A percentile compares a stretch with the other conserved stretches of the same genome.
Evolutionary conservation across 2,113 vertebrate species (phyloP).

Genomic region (Clarias macrocephalus): DNA sequence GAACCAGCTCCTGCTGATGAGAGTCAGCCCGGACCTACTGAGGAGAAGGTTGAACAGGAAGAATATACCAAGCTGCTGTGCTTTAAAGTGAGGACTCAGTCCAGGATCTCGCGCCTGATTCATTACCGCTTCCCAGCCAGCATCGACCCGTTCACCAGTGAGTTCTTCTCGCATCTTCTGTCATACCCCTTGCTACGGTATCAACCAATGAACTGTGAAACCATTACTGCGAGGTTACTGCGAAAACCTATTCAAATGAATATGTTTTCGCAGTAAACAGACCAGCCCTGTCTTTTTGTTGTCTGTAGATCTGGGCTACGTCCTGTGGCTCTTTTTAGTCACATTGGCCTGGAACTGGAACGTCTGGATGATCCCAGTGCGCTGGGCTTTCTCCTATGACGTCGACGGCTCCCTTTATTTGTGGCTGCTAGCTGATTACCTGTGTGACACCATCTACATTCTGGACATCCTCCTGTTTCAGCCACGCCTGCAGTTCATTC

Average conservation of each 20-base stretch:
- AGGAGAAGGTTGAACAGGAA: constrained; percentile 49
- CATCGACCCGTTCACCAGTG: constrained; percentile 95
- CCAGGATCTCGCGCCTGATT: constrained; percentile 69
- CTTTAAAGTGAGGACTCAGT: constrained; percentile 76
- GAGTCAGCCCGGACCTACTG: constrained; percentile 19
- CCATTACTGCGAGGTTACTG: too few relatives aligned
- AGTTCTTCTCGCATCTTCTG: constrained; percentile 56
- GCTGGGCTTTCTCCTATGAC: constrained; percentile 89
- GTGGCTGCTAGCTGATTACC: constrained; percentile 88
- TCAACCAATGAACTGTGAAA: too few relatives aligned
- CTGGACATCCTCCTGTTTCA: constrained; percentile 90
- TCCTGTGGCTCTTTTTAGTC: constrained; percentile 92
- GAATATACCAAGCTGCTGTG: constrained; percentile 74
- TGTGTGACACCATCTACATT: constrained; percentile 90
- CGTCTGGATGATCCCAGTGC: constrained; percentile 93
- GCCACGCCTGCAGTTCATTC: constrained; percentile 88
- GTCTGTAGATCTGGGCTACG: constrained; percentile 83
- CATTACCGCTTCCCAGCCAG: constrained; percentile 83
- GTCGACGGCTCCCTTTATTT: constrained; percentile 78
- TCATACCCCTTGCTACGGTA: neutral
- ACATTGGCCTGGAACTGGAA: constrained; percentile 98
- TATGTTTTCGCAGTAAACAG: neutral
- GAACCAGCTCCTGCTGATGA: constrained; percentile 26
- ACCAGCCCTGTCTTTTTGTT: neutral
- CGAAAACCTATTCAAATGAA: neutral